Base-by-base conservation (phyloP, 2,888 invertebrate genomes). In the Caenorhabditis drosophilae region DNA sequence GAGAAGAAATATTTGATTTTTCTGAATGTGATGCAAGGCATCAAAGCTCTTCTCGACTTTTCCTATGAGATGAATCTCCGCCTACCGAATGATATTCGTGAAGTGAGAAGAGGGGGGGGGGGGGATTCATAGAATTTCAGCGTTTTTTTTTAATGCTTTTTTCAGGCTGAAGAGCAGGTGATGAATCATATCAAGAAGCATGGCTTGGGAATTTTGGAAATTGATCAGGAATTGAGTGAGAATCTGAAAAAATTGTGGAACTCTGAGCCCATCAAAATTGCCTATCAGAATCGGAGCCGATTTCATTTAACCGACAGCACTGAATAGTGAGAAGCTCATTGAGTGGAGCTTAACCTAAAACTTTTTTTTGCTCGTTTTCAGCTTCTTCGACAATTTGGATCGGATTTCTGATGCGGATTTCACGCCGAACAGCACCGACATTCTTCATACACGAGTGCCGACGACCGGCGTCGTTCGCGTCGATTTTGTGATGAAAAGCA, bases 381-480 rank as follows among this genome's bases (percentile, higher is more conserved):
- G 81, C 46, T 82, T 82, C 55, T 75, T 81, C 57, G 75, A 78
- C 16, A 70, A 75, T 45, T 38, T 82, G 27, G 81, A 82, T 31
- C 64, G 82, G 4, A 71, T 78, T 6, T 42, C 64, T 11, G 51
- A 42, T 23, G 59, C 67, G 36, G 76, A 71, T 22, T 82, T 74
- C 52, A 27, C 45, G 23, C 82, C 82, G 1, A 77, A 73, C 1
- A 62, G 66, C 36, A 66, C 58, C 20, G 82, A 82, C 51, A 76
- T 82, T 49, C 62, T 82, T 2, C 70, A 68, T 45, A 78, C 79
- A 4, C 59, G 81, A 31, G 69, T 42, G 26, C 71, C 82, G 7
- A 82, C 82, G 3, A 70, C 75, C 2, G 82, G 81, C 11, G 79
- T 82, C 7, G 75, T 75, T 7, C 57, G 71, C 41, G 60, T 78